Conservation (phyloP, 2,888 invertebrate species). For the Teleogryllus oceanicus region DNA sequence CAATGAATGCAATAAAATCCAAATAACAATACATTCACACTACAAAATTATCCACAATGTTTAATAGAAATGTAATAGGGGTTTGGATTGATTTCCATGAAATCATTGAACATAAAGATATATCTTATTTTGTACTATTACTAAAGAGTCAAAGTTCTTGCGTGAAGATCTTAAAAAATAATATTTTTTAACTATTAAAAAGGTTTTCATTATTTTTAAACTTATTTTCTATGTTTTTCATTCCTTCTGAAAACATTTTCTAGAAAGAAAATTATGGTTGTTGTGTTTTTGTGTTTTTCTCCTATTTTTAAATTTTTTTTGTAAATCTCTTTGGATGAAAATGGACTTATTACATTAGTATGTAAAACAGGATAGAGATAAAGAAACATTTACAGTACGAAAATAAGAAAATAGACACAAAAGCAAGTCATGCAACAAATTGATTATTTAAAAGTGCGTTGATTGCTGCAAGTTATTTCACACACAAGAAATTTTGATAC, state of each 20-base stretch:
- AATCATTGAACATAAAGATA: too few species aligned
- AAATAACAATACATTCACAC: too few species aligned
- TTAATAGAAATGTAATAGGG: too few species aligned
- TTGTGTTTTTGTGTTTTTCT: slow-evolving; percentile 25
- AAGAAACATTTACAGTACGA: slow-evolving; percentile 25
- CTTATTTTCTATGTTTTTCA: neutral
- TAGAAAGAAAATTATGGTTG: slow-evolving; percentile 11
- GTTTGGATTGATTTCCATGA: too few species aligned
- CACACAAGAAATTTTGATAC: slow-evolving; percentile 30
- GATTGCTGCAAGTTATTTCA: slow-evolving; percentile 19
- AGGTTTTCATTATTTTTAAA: too few species aligned
- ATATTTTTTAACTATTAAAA: too few species aligned
- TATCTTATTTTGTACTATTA: too few species aligned
- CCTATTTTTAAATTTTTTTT: slow-evolving; percentile 28
- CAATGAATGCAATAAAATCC: too few species aligned
- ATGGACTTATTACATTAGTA: slow-evolving; percentile 29
- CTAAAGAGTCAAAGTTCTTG: too few species aligned
- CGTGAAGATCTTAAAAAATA: too few species aligned
- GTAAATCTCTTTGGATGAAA: slow-evolving; percentile 28
- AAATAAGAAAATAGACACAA: slow-evolving; percentile 23
- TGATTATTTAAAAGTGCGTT: slow-evolving; percentile 24
- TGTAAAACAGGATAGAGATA: slow-evolving; percentile 29
- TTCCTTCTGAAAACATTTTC: slow-evolving; percentile 19
- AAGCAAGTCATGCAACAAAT: slow-evolving; percentile 26
- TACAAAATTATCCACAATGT: too few species aligned